phyloP scores from a whole-genome alignment of 2,113 vertebrate species.

The Eubucco bourcierii region DNA sequence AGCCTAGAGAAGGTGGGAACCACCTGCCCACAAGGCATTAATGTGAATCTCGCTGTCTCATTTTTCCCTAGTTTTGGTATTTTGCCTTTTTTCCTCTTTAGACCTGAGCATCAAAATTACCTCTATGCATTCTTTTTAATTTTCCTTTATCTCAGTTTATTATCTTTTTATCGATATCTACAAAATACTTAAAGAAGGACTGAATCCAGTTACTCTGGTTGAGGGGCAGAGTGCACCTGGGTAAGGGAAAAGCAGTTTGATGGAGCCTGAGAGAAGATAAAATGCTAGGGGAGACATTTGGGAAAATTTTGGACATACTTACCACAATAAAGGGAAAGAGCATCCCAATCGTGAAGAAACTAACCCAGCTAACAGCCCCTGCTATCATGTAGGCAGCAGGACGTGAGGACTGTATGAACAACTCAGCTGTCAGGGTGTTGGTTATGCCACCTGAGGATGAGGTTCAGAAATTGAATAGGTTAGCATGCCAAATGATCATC shows the following conservation, averaged over 20 bases:
- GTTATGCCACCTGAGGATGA: slow-evolving; percentile 64
- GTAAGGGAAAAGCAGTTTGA: background rate
- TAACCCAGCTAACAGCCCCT: slow-evolving; percentile 87
- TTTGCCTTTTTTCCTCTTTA: background rate
- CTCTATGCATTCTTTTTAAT: background rate
- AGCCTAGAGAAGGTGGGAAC: background rate
- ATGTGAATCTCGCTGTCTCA: background rate
- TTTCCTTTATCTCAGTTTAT: background rate
- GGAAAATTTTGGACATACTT: background rate
- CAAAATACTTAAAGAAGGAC: background rate
- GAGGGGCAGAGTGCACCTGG: background rate
- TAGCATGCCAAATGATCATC: background rate
- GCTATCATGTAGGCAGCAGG: slow-evolving; percentile 85
- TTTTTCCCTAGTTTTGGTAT: background rate
- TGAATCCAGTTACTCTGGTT: background rate
- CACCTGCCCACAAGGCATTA: background rate
- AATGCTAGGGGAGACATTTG: background rate
- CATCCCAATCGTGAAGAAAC: slow-evolving; percentile 89
- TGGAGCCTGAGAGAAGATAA: background rate
- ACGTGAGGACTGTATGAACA: slow-evolving; percentile 88
- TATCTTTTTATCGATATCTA: background rate
- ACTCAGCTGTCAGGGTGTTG: slow-evolving; percentile 78
- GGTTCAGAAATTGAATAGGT: background rate
- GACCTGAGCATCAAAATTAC: background rate
- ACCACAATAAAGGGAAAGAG: slow-evolving; percentile 91